Conservation (phyloP, 1,140 invertebrate genomes). For the Nasonia giraulti region DNA sequence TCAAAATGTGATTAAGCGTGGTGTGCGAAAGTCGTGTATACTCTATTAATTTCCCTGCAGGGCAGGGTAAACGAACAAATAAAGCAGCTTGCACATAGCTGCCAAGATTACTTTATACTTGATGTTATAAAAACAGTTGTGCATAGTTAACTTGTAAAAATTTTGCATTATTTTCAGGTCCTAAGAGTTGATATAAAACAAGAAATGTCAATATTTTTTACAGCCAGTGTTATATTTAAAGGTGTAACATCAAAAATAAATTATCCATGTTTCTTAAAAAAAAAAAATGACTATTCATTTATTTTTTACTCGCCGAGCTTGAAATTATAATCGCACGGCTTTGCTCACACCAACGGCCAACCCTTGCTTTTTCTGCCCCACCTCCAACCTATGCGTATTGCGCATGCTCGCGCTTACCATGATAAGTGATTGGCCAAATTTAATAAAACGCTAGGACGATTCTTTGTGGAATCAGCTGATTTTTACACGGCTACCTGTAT, state of each 20-base stretch:
- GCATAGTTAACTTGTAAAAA: conserved; percentile 53
- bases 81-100: conserved; percentile 44
- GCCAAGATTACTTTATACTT: conserved; percentile 52
- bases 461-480: background rate
- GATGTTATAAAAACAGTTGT: conserved; percentile 50
- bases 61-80: conserved; percentile 50
- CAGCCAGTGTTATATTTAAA: conserved; percentile 50
- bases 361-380: too few relatives aligned
- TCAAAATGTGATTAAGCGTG: conserved; percentile 40
- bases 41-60: conserved; percentile 48
- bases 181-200: conserved; percentile 46
- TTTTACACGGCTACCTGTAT: background rate
- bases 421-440: too few relatives aligned
- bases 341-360: too few relatives aligned
- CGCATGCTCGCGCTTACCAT: too few relatives aligned
- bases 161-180: conserved; percentile 51
- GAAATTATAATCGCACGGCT: too few relatives aligned
- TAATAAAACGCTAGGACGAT: background rate
- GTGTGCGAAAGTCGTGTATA: conserved; percentile 43
- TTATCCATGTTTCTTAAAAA: conserved; percentile 52
- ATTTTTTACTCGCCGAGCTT: background rate
- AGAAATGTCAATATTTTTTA: conserved; percentile 54
- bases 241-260: conserved; percentile 49
- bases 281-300: conserved; percentile 24
- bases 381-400: too few relatives aligned